Evolutionary conservation across 2,888 invertebrate species (phyloP).

Genomic region (Girardia tigrina): DNA sequence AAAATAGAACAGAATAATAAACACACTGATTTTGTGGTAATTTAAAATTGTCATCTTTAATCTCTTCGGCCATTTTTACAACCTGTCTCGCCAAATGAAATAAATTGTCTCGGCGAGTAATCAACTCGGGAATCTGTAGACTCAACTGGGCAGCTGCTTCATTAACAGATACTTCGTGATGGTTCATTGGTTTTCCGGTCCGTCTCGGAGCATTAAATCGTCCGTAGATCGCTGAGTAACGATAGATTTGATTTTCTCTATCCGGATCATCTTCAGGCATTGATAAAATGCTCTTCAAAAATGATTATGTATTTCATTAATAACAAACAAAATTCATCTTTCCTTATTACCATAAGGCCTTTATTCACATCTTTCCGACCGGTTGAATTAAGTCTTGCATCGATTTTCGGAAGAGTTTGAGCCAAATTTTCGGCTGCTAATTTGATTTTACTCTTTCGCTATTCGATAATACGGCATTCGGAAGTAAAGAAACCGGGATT

Average conservation of each 20-base stretch:
- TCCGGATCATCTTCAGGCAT: conserved; percentile 71
- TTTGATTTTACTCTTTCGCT: conserved; percentile 26
- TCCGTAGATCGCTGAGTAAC: conserved; percentile 91
- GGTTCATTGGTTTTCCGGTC: conserved; percentile 82
- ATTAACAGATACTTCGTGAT: conserved; percentile 92
- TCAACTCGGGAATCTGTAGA: conserved; percentile 72
- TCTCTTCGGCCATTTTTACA: conserved; percentile 32
- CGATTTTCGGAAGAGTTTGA: conserved; percentile 25
- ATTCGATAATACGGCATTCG: conserved; percentile 32
- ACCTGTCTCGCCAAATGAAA: conserved; percentile 87
- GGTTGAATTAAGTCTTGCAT: not conserved
- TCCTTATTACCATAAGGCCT: not conserved
- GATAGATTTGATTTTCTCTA: conserved; percentile 60
- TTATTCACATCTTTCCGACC: conserved; percentile 17
- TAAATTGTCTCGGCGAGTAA: conserved; percentile 86
- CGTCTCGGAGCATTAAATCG: conserved; percentile 90
- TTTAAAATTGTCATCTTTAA: conserved; percentile 16
- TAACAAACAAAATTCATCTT: not conserved
- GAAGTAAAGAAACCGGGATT: conserved; percentile 30
- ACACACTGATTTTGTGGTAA: not conserved
- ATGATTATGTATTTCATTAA: conserved; percentile 1
- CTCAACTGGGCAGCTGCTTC: conserved; percentile 96
- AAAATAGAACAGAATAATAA: too few species aligned
- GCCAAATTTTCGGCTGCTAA: conserved; percentile 29
- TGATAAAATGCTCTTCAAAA: conserved; percentile 64